These are phyloP conservation scores for Andrena marginata DNA, from an alignment of 2,888 invertebrate genomes.

Conservation along the genomic window DNA sequence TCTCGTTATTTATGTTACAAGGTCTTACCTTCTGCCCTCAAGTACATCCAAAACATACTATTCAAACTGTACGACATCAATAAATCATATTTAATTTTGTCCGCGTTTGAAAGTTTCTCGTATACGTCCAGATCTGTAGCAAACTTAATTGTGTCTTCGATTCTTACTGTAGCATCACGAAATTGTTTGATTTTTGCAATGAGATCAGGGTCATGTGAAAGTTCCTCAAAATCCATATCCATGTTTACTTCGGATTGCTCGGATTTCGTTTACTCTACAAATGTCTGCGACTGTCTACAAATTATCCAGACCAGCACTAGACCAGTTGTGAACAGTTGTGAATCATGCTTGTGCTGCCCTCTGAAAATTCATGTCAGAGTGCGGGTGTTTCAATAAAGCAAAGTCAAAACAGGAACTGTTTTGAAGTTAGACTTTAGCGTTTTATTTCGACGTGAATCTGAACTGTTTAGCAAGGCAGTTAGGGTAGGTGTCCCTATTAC, in stretches of 20 bases:
- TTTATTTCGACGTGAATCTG: too few species aligned
- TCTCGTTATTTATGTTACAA: not conserved
- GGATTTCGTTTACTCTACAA: not conserved
- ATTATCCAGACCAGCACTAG: too few species aligned
- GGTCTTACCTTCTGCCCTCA: conserved; percentile 80
- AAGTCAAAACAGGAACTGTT: too few species aligned
- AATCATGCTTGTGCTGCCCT: too few species aligned
- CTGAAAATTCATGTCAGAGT: too few species aligned
- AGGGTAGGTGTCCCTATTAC: too few species aligned
- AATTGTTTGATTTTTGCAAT: conserved; percentile 76
- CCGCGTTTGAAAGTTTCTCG: conserved; percentile 78
- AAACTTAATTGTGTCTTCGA: conserved; percentile 75
- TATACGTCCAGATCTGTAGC: conserved; percentile 77
- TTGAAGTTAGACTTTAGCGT: too few species aligned
- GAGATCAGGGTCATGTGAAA: conserved; percentile 77
- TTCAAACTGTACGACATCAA: conserved; percentile 82
- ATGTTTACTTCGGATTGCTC: conserved; percentile 54
- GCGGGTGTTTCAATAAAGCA: too few species aligned
- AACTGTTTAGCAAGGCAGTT: too few species aligned
- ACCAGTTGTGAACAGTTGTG: too few species aligned
- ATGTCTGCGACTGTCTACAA: too few species aligned
- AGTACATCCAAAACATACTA: conserved; percentile 84
- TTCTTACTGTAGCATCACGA: conserved; percentile 71
- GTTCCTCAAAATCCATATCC: conserved; percentile 79
- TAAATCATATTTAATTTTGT: conserved; percentile 82